These are phyloP conservation scores for Pyrocephalus nanus DNA, from an alignment of 2,797 vertebrate species.

Conservation along the genomic window DNA sequence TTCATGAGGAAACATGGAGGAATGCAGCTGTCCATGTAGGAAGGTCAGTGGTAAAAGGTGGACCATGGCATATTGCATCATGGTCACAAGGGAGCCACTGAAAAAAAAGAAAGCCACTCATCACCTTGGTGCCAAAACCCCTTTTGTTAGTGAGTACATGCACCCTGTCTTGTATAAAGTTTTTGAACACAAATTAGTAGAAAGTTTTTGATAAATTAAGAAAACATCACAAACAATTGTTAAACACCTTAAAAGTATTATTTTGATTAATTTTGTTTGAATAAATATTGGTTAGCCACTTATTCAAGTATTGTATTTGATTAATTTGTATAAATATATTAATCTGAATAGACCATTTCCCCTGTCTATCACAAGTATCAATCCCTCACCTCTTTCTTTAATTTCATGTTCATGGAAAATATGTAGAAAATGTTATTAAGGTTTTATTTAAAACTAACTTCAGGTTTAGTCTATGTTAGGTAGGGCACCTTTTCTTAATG, in stretches of 20 bases:
- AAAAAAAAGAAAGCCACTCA: neutral
- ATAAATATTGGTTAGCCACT: neutral
- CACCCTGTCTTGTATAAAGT: neutral
- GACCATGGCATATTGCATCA: no score
- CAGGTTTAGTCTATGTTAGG: neutral
- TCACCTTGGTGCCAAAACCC: neutral
- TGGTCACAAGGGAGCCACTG: neutral
- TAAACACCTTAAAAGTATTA: neutral
- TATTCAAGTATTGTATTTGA: neutral
- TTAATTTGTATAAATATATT: neutral
- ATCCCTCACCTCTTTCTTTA: neutral
- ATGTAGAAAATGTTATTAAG: neutral
- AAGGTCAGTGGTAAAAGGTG: neutral
- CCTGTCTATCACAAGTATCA: neutral
- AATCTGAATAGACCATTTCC: neutral
- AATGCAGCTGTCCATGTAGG: neutral
- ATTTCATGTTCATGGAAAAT: neutral
- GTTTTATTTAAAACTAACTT: neutral
- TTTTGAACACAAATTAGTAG: neutral
- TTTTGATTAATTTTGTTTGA: neutral
- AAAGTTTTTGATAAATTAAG: neutral
- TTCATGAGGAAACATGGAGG: neutral
- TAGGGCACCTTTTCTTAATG: neutral
- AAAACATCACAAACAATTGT: neutral
- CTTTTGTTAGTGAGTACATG: neutral